Conservation (phyloP, 2,797 vertebrate species). For the Scleropages formosus region DNA sequence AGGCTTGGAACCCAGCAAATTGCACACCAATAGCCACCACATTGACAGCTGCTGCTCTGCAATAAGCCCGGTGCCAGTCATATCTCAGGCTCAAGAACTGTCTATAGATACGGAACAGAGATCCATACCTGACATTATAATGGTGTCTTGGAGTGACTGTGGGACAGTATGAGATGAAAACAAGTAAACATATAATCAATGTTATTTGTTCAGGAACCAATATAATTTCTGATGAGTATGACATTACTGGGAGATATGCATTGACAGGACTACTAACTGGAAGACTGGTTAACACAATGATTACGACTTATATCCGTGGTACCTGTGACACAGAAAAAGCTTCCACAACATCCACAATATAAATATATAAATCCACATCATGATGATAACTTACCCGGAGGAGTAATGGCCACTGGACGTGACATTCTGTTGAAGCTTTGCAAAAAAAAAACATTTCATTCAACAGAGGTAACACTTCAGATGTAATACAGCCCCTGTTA, state of each 20-base stretch:
- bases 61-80: neutral
- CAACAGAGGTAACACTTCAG: neutral
- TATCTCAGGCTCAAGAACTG: neutral
- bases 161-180: slow-evolving; percentile 38
- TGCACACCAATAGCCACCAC: neutral
- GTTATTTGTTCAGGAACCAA: neutral
- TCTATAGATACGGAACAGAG: neutral
- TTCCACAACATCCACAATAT: neutral
- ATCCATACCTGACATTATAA: slow-evolving; percentile 65
- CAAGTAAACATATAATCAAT: neutral
- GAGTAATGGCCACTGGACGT: slow-evolving; percentile 79
- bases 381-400: slow-evolving; percentile 64
- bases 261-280: neutral
- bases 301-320: slow-evolving; percentile 1
- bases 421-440: slow-evolving; percentile 70
- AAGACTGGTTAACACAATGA: neutral
- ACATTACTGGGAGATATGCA: slow-evolving; percentile 3
- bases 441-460: slow-evolving; percentile 16
- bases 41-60: neutral
- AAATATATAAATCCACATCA: neutral
- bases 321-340: neutral
- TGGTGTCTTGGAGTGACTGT: slow-evolving; percentile 69
- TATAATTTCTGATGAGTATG: neutral
- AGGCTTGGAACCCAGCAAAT: neutral
- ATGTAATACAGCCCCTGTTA: neutral